Base-by-base conservation (phyloP, 2,888 invertebrate species). In the Anodontia alba region DNA sequence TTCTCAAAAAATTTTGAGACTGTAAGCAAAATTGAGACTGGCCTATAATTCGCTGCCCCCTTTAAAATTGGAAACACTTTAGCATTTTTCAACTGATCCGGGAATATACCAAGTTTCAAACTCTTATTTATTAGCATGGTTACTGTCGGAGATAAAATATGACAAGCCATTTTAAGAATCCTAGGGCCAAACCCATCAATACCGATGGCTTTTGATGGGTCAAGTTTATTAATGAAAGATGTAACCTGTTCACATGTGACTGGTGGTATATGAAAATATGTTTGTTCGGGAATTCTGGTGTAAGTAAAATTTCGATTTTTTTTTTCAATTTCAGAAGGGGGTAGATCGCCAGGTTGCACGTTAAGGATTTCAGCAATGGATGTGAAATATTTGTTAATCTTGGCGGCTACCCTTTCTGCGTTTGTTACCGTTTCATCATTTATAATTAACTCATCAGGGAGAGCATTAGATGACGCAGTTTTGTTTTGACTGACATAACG, bases 111-210 rank as follows among this genome's bases (percentile, higher is more conserved):
- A 29, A 26, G n/a, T 17, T 57, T 29, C 1, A 57, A 29, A 29
- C 29, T 57, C 15, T 57, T 23, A 15, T 57, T 57, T 5, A 57
- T 57, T 23, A 57, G 29, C 23, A 29, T 12, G 12, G 23, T 57
- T 26, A 57, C 26, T 10, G 57, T 8, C 7, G 57, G 29, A 7
- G 57, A 1, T 57, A 57, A 29, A 29, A 57, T 57, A 29, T 29
- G 3, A 26, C 7, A 17, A 8, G 57, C 57, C 29, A 57, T 5
- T 15, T 57, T 57, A 57, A 57, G 23, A 7, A 57, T 57, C 7
- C 57, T 57, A 8, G 57, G 57, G 29, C 57, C 57, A 26, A 57
- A 23, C 26, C 57, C 26, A 57, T 57, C 57, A 57, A 57, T 23
- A 26, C 57, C 57, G 7, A 26, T 57, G 7, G 57, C 57, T 57